Percentiles rank a stretch among this genome's conserved stretches.
These are phyloP conservation scores for Parambassis ranga DNA, from an alignment of 2,797 vertebrate species.

Conservation along the genomic window DNA sequence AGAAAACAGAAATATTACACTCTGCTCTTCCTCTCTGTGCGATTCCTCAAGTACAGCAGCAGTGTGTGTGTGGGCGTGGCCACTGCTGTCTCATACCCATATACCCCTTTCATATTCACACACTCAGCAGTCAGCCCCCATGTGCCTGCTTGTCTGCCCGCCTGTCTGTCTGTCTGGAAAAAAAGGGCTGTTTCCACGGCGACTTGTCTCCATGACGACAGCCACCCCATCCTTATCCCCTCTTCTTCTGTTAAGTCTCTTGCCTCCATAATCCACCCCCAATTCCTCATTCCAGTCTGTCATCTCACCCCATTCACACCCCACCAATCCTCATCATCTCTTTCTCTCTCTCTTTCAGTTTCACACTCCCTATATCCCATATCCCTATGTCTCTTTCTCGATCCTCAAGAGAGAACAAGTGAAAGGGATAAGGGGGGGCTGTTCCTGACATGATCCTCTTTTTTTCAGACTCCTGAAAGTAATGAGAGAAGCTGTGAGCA, in stretches of 20 bases:
- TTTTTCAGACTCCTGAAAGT: slow-evolving; percentile 41
- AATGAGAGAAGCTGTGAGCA: slow-evolving; percentile 48
- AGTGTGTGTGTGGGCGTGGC: slow-evolving; percentile 41
- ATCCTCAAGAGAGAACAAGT: slow-evolving; percentile 41
- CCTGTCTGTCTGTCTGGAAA: slow-evolving; percentile 48
- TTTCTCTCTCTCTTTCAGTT: slow-evolving; percentile 8
- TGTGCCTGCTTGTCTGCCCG: slow-evolving; percentile 31
- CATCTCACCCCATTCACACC: slow-evolving; percentile 75
- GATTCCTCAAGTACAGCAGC: not conserved
- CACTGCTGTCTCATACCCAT: slow-evolving; percentile 38
- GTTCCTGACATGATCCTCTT: slow-evolving; percentile 42
- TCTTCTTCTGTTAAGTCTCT: slow-evolving; percentile 57
- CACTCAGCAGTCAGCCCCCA: slow-evolving; percentile 61
- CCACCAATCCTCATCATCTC: slow-evolving; percentile 62
- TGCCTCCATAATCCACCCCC: slow-evolving; percentile 58
- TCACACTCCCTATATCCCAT: too few relatives aligned
- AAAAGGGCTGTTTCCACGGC: slow-evolving; percentile 69
- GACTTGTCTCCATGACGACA: slow-evolving; percentile 76
- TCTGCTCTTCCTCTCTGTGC: not conserved
- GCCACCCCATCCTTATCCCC: slow-evolving; percentile 61
- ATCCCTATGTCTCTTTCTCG: slow-evolving; percentile 31
- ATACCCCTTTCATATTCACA: slow-evolving; percentile 58
- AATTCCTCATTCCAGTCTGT: slow-evolving; percentile 63
- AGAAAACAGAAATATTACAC: not conserved
- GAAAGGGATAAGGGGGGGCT: slow-evolving; percentile 37